Evolutionary conservation across 1,140 invertebrate species (phyloP), one percentile per base, ranked within the genome.

Genomic region (Monochamus saltuarius): DNA sequence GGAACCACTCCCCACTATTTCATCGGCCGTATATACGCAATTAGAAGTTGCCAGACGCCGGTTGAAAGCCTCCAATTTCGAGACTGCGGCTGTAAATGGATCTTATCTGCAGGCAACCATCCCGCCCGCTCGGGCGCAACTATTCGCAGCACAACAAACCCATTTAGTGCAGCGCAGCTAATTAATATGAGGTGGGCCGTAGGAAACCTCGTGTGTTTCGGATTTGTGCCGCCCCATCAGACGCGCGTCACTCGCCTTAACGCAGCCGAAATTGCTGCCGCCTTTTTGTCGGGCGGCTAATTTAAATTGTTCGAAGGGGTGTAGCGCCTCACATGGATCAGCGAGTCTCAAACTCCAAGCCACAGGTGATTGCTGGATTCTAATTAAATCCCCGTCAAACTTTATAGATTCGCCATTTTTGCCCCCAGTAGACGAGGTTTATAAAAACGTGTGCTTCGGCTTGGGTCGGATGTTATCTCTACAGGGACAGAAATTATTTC

Each of bases 161-260:
- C 59, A 63, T 63, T 63, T 59, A 59, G 61, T 63, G 22, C 59
- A 59, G 61, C 39, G 55, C 61, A 62, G 61, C 58, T 62, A 62
- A 62, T 62, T 62, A 62, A 62, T 62, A 56, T 62, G 53, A 58
- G 43, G 61, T 63, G 55, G 61, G 59, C 61, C 61, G 51, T 63
- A 47, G 56, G 53, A 50, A 17, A 7, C 16, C n/a, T 42, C 16
- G 40, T 42, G 40, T 17, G 16, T 13, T 42, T 13, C 40, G 40
- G 4, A 42, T 13, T 13, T 17, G 40, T 17, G 16, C 16, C n/a
- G n/a, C n/a, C 40, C n/a, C n/a, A 13, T 42, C 40, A 42, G 40
- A 29, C 22, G 40, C 2, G n/a, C 40, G n/a, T 42, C n/a, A 13
- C 7, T 42, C 40, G 40, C n/a, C 40, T 13, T 42, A 13, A 7